Percentiles rank a stretch among this genome's conserved stretches.
Conservation (phyloP, 2,113 vertebrate species). For the Turnix velox region DNA sequence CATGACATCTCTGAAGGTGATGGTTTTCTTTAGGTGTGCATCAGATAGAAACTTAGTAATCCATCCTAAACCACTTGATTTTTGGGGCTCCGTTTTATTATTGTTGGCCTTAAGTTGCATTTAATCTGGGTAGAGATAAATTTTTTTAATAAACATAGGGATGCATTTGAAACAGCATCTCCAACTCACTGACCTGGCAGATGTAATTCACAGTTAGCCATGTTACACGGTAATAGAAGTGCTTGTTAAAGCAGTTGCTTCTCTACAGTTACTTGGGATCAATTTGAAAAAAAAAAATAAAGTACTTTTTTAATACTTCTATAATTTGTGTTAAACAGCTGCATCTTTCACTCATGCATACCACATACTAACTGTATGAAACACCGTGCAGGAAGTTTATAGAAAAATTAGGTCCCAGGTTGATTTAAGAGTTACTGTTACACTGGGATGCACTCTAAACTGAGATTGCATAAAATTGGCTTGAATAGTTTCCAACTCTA, state of each 20-base stretch:
- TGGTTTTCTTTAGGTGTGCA: background rate
- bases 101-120: slow-evolving; percentile 50
- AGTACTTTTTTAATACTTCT: slow-evolving; percentile 65
- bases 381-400: slow-evolving; percentile 7
- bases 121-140: background rate
- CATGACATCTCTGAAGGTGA: background rate
- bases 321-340: background rate
- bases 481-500: slow-evolving; percentile 59
- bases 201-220: slow-evolving; percentile 7
- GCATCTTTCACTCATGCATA: background rate
- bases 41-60: background rate
- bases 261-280: slow-evolving; percentile 32
- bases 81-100: background rate
- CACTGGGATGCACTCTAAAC: background rate
- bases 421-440: slow-evolving; percentile 16
- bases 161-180: background rate
- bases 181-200: background rate
- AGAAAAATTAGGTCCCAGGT: slow-evolving; percentile 1
- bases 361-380: background rate
- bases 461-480: background rate
- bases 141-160: background rate
- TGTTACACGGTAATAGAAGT: background rate
- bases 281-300: slow-evolving; percentile 61
- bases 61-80: background rate
- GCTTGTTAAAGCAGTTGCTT: slow-evolving; percentile 14